phyloP scores from a whole-genome alignment of 2,113 vertebrate genomes.

The Silurus glanis region DNA sequence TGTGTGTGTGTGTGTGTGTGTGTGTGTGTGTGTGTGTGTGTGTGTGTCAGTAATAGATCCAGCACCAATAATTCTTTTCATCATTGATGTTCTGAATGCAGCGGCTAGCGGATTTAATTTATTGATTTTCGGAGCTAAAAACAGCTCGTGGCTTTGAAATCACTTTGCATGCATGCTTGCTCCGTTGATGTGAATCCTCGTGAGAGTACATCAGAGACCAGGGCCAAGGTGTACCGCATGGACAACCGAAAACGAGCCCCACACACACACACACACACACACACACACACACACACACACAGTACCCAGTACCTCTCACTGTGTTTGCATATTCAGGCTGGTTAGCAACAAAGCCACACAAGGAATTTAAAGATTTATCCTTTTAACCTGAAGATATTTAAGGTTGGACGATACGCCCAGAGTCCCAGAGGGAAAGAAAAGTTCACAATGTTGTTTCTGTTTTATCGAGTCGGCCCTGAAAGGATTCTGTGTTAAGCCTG shows the following conservation, averaged over 20 bases:
- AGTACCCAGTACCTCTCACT: constrained; percentile 51
- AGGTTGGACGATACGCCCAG: background rate
- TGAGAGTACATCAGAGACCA: constrained; percentile 25
- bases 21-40: background rate
- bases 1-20: background rate
- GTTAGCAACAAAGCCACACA: background rate
- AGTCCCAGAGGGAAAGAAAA: background rate
- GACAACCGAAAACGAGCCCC: background rate
- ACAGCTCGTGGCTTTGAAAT: constrained; percentile 49
- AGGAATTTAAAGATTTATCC: background rate
- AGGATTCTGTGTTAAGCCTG: constrained; percentile 64
- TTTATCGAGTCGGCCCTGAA: constrained; percentile 60
- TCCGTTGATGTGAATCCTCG: constrained; percentile 54
- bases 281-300: background rate
- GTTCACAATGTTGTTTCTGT: constrained; percentile 57
- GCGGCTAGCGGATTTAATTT: constrained; percentile 32
- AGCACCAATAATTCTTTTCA: constrained; percentile 1
- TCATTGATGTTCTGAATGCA: constrained; percentile 14
- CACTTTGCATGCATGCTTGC: constrained; percentile 29
- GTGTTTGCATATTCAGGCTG: constrained; percentile 56
- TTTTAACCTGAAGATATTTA: background rate
- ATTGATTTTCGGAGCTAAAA: constrained; percentile 42
- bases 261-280: background rate
- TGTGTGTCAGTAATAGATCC: background rate
- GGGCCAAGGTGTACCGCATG: constrained; percentile 2